Conservation (phyloP, 2,113 vertebrate genomes). For the Noturus placidus region DNA sequence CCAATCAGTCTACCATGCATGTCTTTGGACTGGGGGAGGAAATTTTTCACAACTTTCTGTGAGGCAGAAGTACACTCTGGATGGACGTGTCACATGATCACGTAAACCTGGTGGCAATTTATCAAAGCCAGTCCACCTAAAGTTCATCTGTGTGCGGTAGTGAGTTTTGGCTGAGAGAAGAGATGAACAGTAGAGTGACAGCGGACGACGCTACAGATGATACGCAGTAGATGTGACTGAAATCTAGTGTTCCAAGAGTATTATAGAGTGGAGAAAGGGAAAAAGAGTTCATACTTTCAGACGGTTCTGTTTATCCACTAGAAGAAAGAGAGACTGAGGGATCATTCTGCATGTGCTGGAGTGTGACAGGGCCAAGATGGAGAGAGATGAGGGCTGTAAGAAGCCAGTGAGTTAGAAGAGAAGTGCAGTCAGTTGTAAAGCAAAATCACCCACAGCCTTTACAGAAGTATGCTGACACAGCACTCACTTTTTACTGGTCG, state of each 20-base stretch:
- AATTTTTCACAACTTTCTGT: not conserved
- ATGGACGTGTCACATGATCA: not conserved
- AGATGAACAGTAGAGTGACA: not conserved
- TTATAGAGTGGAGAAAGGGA: not conserved
- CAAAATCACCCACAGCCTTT: not conserved
- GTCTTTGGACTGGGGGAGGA: too few species aligned
- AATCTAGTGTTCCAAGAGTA: not conserved
- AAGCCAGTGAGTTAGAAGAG: conserved; percentile 13
- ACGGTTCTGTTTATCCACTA: not conserved
- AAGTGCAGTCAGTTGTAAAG: conserved; percentile 21
- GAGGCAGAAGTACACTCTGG: not conserved
- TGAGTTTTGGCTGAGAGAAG: not conserved
- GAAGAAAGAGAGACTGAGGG: conserved; percentile 1
- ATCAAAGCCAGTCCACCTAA: not conserved
- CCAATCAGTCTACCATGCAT: too few species aligned
- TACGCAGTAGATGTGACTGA: not conserved
- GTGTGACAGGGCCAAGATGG: conserved; percentile 14
- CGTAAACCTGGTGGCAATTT: not conserved
- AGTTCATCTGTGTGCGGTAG: not conserved
- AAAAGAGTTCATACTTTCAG: not conserved
- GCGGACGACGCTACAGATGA: not conserved
- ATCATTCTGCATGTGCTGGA: not conserved
- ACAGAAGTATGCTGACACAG: conserved; percentile 8
- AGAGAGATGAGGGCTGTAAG: conserved; percentile 22
- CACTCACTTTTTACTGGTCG: not conserved